Conservation (phyloP, 1,140 invertebrate genomes). For the Globodera rostochiensis region DNA sequence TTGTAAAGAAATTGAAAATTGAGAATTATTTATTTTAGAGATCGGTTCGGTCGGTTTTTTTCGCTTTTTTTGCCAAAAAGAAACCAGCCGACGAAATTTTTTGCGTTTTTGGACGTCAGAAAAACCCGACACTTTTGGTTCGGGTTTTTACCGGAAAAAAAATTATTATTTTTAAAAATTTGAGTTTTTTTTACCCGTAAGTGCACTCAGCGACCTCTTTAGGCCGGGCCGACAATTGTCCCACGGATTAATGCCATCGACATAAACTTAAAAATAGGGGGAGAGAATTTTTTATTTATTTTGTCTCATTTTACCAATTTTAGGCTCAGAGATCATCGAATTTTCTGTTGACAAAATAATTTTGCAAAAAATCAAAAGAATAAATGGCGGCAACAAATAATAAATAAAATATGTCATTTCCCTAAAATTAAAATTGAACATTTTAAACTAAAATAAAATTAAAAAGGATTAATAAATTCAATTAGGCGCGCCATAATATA, state of each 20-base stretch:
- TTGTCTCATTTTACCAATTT: slow-evolving; percentile 17
- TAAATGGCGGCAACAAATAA: background rate
- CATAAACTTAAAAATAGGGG: slow-evolving; percentile 32
- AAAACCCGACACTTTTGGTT: background rate
- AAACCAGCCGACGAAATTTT: too few relatives aligned
- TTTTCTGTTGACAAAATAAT: background rate
- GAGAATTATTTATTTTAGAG: background rate
- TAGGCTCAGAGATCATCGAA: slow-evolving; percentile 14
- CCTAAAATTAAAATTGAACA: background rate
- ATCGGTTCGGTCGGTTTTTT: too few relatives aligned
- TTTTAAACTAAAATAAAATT: too few relatives aligned
- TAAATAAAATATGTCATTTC: background rate
- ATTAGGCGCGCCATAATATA: too few relatives aligned
- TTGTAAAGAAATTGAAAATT: background rate
- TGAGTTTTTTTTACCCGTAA: slow-evolving; percentile 21
- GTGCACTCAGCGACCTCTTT: slow-evolving; percentile 32
- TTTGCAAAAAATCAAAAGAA: slow-evolving; percentile 3
- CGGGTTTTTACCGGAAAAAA: background rate
- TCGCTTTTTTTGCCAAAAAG: too few relatives aligned
- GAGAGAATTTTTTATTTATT: background rate
- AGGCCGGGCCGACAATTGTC: slow-evolving; percentile 37
- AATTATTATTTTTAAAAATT: background rate
- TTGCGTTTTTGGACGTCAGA: background rate
- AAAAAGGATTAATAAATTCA: too few relatives aligned
- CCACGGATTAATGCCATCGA: slow-evolving; percentile 32